phyloP scores from a whole-genome alignment of 1,140 invertebrate species.

The Centruroides sculpturatus region DNA sequence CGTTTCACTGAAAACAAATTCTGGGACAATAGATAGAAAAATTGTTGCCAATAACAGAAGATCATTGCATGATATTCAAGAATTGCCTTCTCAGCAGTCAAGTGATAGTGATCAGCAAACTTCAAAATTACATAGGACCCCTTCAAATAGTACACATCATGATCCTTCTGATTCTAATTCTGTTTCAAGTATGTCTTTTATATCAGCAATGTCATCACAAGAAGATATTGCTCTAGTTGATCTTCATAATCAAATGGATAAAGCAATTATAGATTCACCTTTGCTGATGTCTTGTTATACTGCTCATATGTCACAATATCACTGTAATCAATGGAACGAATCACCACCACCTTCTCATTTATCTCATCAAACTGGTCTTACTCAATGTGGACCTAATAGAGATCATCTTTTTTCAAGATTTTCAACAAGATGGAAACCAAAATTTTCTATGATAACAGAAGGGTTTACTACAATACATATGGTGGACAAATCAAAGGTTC shows the following conservation, averaged over 20 bases:
- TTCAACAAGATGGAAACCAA: constrained; percentile 36
- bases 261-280: constrained; percentile 76
- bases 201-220: constrained; percentile 83
- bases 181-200: constrained; percentile 50
- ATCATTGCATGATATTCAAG: constrained; percentile 17
- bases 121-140: constrained; percentile 10
- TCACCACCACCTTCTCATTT: constrained; percentile 21
- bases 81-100: constrained; percentile 15
- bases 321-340: constrained; percentile 31
- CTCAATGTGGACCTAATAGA: constrained; percentile 6
- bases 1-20: constrained; percentile 7
- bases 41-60: constrained; percentile 5
- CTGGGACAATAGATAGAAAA: constrained; percentile 10
- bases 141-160: constrained; percentile 13
- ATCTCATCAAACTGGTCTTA: constrained; percentile 6
- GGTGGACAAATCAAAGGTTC: constrained; percentile 30
- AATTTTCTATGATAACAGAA: constrained; percentile 46
- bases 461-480: constrained; percentile 56
- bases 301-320: constrained; percentile 66
- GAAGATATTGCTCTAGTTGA: constrained; percentile 85
- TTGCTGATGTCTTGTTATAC: constrained; percentile 88
- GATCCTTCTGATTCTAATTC: constrained; percentile 19
- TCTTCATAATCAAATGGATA: constrained; percentile 87
- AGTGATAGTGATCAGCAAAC: constrained; percentile 14
- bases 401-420: constrained; percentile 10